A percentile compares a stretch with the other conserved stretches of the same genome.
Conservation (phyloP, 2,113 vertebrate species). For the Reinhardtius hippoglossoides region DNA sequence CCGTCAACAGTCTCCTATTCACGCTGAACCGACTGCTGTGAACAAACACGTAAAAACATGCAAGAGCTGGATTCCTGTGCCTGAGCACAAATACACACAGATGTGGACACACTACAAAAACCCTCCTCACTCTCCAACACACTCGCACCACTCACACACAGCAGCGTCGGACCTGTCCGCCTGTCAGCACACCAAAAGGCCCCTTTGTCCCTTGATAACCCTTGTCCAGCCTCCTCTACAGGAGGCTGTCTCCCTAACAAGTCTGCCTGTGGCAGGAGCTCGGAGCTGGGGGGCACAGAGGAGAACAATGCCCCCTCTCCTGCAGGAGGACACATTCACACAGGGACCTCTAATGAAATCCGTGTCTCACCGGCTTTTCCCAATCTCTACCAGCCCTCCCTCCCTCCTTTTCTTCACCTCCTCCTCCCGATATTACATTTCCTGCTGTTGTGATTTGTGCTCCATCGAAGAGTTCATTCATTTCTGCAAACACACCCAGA, state of each 20-base stretch:
- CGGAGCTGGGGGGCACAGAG: conserved; percentile 54
- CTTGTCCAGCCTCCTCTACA: conserved; percentile 69
- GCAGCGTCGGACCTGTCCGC: conserved; percentile 52
- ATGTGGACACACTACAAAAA: conserved; percentile 17
- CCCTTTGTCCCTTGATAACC: conserved; percentile 80
- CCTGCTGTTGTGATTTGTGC: conserved; percentile 20
- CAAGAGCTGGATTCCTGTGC: conserved; percentile 46
- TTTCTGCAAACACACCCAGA: conserved; percentile 15
- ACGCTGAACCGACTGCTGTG: conserved; percentile 42
- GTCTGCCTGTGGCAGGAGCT: conserved; percentile 65
- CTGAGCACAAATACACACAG: conserved; percentile 33
- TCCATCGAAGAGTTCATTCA: conserved; percentile 21
- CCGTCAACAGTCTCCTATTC: conserved; percentile 49
- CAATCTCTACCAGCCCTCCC: conserved; percentile 23
- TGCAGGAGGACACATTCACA: conserved; percentile 51
- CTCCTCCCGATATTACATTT: conserved; percentile 40
- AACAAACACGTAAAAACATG: conserved; percentile 45
- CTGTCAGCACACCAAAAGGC: conserved; percentile 78
- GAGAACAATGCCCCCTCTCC: conserved; percentile 68
- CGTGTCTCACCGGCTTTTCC: conserved; percentile 47
- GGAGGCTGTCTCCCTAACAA: conserved; percentile 73
- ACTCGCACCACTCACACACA: conserved; percentile 35
- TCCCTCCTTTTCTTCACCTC: not conserved
- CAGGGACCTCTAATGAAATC: conserved; percentile 73
- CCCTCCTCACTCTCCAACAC: conserved; percentile 6